These are phyloP conservation scores for Lagodon rhomboides DNA, from an alignment of 2,797 vertebrate species.

Conservation along the genomic window DNA sequence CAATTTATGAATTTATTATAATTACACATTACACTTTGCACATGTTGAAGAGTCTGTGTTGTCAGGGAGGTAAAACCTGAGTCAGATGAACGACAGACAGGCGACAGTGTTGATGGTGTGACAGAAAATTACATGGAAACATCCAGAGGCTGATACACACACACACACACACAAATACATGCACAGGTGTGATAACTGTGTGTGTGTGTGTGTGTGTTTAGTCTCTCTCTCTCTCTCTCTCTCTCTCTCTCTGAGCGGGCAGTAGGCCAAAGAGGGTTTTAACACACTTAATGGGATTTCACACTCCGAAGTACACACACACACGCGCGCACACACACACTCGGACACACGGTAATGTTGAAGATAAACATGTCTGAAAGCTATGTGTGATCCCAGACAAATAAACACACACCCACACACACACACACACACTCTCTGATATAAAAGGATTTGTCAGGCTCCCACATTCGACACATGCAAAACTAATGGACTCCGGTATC, in stretches of 20 bases:
- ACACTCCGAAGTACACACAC: slow-evolving; percentile 69
- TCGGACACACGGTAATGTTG: slow-evolving; percentile 73
- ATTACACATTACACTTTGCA: background rate
- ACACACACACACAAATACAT: slow-evolving; percentile 11
- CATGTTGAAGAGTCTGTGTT: background rate
- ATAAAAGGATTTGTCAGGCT: slow-evolving; percentile 78
- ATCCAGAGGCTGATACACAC: slow-evolving; percentile 29
- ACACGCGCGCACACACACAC: slow-evolving; percentile 63
- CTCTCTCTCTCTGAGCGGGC: slow-evolving; percentile 55
- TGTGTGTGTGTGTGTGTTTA: slow-evolving; percentile 5
- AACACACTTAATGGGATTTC: slow-evolving; percentile 81
- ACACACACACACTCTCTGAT: slow-evolving; percentile 57
- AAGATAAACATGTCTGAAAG: slow-evolving; percentile 81
- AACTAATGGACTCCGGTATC: slow-evolving; percentile 68
- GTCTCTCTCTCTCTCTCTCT: background rate
- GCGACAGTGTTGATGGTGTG: slow-evolving; percentile 13
- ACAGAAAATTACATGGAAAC: slow-evolving; percentile 34
- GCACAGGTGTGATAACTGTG: slow-evolving; percentile 36
- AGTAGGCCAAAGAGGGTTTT: slow-evolving; percentile 77
- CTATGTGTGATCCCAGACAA: slow-evolving; percentile 73
- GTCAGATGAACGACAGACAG: slow-evolving; percentile 28
- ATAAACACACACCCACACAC: slow-evolving; percentile 57
- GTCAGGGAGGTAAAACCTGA: slow-evolving; percentile 16
- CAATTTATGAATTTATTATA: background rate
- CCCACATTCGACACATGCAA: slow-evolving; percentile 73